Evolutionary conservation across 2,797 vertebrate genomes (phyloP), one percentile per base, ranked within the genome.

Genomic region (Acipenser oxyrinchus): DNA sequence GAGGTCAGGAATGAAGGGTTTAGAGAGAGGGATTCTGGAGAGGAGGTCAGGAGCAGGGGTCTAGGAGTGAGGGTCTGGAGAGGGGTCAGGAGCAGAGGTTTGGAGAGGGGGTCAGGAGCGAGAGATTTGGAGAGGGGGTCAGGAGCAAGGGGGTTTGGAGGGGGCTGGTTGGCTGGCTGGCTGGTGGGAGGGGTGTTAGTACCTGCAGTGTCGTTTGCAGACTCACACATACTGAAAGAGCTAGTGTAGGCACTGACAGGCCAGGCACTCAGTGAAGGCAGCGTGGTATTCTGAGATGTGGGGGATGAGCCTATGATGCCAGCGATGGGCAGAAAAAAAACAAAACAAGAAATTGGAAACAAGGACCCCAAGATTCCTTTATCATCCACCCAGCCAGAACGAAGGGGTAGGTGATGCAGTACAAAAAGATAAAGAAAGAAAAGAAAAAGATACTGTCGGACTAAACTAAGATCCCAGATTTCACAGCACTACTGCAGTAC

Each of bases 251-350:
- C 89, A 91, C 87, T 87, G 90, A 91, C 89, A 73, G 92, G 91
- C 92, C 94, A 95, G 91, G 93, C 94, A 84, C 88, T 88, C 82
- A 90, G 89, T 77, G 93, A 90, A 89, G 93, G 92, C 88, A 90
- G 89, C 83, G 90, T 84, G 88, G 90, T 90, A 75, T 80, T 92
- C 91, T 93, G 93, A 91, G 87, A 83, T 72, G 91, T 89, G 81
- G 92, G 92, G 86, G 91, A 92, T 77, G 86, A 79, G 83, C 84
- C 87, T 87, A 65, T 48, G 63, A 55, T 37, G 51, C 9, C 10
- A 37, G 67, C 59, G 49, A 60, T 52, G 52, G 49, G 57, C 59
- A 23, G 18, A 50, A 65, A 62, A 6, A 15, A 62, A 72, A 51
- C 66, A 13, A 65, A 62, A 63, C 23, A 37, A 37, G 23, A 51